A percentile compares a stretch with the other conserved stretches of the same genome.
Evolutionary conservation across 2,797 vertebrate species (phyloP).

Genomic region (Anas bernieri): DNA sequence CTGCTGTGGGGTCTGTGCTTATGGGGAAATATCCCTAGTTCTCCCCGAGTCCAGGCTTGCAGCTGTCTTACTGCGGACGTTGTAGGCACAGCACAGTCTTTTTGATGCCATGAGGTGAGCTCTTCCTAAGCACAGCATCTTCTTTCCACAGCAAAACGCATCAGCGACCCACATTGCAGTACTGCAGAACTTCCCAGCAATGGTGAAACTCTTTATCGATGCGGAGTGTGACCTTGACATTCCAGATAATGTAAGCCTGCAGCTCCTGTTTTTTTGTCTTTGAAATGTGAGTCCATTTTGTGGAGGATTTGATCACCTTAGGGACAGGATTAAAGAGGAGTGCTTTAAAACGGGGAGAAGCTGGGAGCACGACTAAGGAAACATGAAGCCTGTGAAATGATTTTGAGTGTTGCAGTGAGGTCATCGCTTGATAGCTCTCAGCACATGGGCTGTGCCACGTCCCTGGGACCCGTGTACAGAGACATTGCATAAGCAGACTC

Average conservation of each 20-base stretch:
- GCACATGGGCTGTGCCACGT: fast-evolving
- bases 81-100: background rate
- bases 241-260: slow-evolving; percentile 83
- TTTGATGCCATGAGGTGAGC: background rate
- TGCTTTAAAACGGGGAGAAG: background rate
- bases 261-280: background rate
- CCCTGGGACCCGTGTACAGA: background rate
- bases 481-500: background rate
- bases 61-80: background rate
- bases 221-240: slow-evolving; percentile 85
- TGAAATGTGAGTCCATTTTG: background rate
- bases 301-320: background rate
- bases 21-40: background rate
- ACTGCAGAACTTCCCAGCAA: slow-evolving; percentile 80
- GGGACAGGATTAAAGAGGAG: background rate
- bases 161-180: slow-evolving; percentile 83
- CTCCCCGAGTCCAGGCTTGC: background rate
- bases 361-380: background rate
- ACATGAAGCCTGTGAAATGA: background rate
- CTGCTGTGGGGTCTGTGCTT: background rate
- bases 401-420: background rate
- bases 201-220: slow-evolving; percentile 84
- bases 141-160: slow-evolving; percentile 80
- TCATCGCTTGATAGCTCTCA: fast-evolving
- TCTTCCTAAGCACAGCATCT: background rate